Conservation (phyloP, 2,888 invertebrate genomes). For the Disparrhopalites patrizii region DNA sequence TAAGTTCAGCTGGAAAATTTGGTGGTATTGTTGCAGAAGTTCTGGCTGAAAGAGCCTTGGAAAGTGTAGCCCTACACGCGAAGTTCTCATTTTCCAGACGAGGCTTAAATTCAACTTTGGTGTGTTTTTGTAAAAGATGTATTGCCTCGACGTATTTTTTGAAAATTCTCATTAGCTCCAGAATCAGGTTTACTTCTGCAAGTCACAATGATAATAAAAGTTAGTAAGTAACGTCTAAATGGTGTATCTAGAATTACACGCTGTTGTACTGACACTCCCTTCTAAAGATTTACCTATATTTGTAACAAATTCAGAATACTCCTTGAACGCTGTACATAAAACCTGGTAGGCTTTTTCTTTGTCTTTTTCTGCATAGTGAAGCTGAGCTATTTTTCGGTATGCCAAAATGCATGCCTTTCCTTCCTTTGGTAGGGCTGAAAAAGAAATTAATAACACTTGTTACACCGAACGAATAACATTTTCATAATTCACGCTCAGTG, state of each 20-base stretch:
- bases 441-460: neutral
- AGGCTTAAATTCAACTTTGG: constrained; percentile 58
- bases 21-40: constrained; percentile 19
- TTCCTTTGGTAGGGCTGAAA: constrained; percentile 29
- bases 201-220: constrained; percentile 15
- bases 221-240: neutral
- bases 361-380: constrained; percentile 70
- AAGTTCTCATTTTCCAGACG: constrained; percentile 15
- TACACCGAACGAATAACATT: no score
- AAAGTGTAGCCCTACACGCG: constrained; percentile 18
- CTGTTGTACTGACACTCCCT: constrained; percentile 5
- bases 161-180: constrained; percentile 71
- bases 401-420: constrained; percentile 62
- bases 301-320: constrained; percentile 66
- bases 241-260: neutral
- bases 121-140: constrained; percentile 67
- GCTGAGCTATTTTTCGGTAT: constrained; percentile 67
- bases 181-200: constrained; percentile 76
- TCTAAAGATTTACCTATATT: constrained; percentile 52
- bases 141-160: constrained; percentile 68
- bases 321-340: constrained; percentile 69
- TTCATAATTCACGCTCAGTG: no score
- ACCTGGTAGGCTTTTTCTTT: constrained; percentile 68
- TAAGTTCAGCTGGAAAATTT: constrained; percentile 37
- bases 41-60: constrained; percentile 18